These are phyloP conservation scores for Leptura quadrifasciata DNA, from an alignment of 2,888 invertebrate genomes.

Conservation along the genomic window DNA sequence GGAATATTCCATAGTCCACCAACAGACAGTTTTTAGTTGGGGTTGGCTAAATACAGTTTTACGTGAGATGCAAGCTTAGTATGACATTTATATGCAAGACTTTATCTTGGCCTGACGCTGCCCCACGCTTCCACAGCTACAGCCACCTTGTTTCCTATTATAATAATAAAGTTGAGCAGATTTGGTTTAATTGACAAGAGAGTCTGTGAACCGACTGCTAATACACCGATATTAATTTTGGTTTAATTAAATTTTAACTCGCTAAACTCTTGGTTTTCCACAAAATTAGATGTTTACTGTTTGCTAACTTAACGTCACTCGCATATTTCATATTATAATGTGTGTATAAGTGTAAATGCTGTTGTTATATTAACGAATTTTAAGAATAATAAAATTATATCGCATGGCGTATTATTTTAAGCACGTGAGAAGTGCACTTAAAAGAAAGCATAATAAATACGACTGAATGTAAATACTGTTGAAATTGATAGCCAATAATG, in stretches of 20 bases:
- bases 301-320: not conserved
- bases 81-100: constrained; percentile 57
- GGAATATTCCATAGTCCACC: constrained; percentile 32
- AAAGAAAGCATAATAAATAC: too few species aligned
- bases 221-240: constrained; percentile 52
- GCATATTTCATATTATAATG: not conserved
- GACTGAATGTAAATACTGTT: too few species aligned
- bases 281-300: constrained; percentile 19
- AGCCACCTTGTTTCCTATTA: constrained; percentile 45
- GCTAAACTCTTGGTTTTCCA: constrained; percentile 26
- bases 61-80: constrained; percentile 56
- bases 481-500: too few species aligned
- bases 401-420: too few species aligned
- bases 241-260: constrained; percentile 52
- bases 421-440: too few species aligned
- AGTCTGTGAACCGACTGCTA: constrained; percentile 46
- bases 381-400: too few species aligned
- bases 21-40: constrained; percentile 31
- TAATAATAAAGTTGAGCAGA: constrained; percentile 53
- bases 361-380: too few species aligned
- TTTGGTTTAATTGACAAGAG: constrained; percentile 52
- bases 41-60: constrained; percentile 52
- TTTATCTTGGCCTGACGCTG: constrained; percentile 42
- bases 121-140: constrained; percentile 28
- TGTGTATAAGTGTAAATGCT: too few species aligned